phyloP scores from a whole-genome alignment of 2,888 invertebrate genomes.

The Bruchidius siliquastri region DNA sequence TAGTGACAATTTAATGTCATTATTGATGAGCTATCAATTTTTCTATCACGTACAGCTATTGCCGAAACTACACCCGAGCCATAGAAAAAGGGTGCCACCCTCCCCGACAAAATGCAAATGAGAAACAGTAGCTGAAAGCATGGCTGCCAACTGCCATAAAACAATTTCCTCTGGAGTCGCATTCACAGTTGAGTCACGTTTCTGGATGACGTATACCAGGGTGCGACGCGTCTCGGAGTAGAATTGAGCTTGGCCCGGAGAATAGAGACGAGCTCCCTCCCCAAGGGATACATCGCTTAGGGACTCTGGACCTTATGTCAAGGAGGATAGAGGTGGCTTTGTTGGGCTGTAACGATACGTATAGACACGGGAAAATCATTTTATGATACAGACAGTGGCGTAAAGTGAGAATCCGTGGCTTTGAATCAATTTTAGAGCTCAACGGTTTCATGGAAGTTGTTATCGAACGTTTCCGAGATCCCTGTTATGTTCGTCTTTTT shows the following conservation, averaged over 20 bases:
- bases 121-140: constrained; percentile 24
- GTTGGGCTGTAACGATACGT: constrained; percentile 21
- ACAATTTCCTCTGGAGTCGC: constrained; percentile 43
- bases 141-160: constrained; percentile 43
- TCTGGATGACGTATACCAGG: constrained; percentile 43
- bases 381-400: constrained; percentile 28
- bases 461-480: no score
- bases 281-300: constrained; percentile 22
- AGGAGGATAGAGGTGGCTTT: constrained; percentile 27
- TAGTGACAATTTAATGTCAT: background rate
- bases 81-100: constrained; percentile 1
- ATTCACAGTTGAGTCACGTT: constrained; percentile 47
- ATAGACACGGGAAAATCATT: constrained; percentile 30
- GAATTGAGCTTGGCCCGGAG: constrained; percentile 39
- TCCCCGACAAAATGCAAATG: constrained; percentile 31
- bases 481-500: no score
- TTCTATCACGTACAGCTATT: background rate
- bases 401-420: background rate
- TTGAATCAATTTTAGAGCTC: no score
- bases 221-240: constrained; percentile 6
- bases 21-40: background rate
- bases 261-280: constrained; percentile 39
- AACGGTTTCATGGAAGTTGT: no score
- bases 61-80: background rate
- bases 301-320: constrained; percentile 29